Conservation (phyloP, 2,888 invertebrate genomes). For the Callyntrura guangdongensis region DNA sequence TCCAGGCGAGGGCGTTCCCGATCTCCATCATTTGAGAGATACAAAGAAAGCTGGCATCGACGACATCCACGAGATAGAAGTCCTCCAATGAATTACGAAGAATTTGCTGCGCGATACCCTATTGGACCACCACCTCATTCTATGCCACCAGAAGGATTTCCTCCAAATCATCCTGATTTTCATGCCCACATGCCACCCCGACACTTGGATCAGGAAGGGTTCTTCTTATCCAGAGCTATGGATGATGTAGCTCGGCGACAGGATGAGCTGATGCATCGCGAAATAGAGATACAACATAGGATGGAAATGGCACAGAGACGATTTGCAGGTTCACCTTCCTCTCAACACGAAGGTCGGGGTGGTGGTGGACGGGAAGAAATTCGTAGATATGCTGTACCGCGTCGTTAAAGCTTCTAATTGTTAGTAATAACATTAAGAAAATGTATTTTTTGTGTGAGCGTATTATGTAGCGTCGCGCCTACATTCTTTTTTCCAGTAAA, state of each 20-base stretch:
- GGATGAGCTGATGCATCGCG: constrained; percentile 54
- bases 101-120: constrained; percentile 44
- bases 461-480: not conserved
- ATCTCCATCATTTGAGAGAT: constrained; percentile 55
- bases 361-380: constrained; percentile 43
- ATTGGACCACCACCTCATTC: constrained; percentile 26
- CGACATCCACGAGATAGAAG: constrained; percentile 53
- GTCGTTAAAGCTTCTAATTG: constrained; percentile 25
- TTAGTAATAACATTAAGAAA: not conserved
- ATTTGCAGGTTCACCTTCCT: not conserved
- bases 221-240: constrained; percentile 49
- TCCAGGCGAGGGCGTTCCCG: constrained; percentile 58
- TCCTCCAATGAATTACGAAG: constrained; percentile 49
- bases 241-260: constrained; percentile 49
- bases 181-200: not conserved
- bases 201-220: not conserved
- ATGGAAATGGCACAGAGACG: constrained; percentile 62
- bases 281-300: constrained; percentile 65
- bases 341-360: not conserved
- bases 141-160: constrained; percentile 7
- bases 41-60: constrained; percentile 43
- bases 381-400: constrained; percentile 41
- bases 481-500: no score
- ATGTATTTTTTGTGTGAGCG: not conserved
- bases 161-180: constrained; percentile 12